Percentiles rank a stretch among this genome's conserved stretches.
These are phyloP conservation scores for Tapirus terrestris DNA, from an alignment of 2,113 vertebrate species.

Conservation along the genomic window DNA sequence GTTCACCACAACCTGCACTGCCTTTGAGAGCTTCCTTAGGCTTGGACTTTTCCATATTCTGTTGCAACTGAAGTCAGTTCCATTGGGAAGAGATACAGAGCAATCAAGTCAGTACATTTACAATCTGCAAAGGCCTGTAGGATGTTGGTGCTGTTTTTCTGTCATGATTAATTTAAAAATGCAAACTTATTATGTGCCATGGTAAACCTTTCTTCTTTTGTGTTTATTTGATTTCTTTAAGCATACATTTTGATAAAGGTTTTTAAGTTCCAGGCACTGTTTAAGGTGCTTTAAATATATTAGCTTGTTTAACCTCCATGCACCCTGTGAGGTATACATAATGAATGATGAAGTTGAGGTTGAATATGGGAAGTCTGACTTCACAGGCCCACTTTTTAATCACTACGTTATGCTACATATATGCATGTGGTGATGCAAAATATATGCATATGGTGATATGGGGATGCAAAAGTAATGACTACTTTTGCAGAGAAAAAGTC, in stretches of 20 bases:
- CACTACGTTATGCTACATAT: background rate
- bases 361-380: background rate
- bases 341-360: background rate
- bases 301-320: background rate
- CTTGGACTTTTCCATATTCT: background rate
- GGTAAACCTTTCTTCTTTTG: background rate
- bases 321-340: background rate
- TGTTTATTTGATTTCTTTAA: conserved; percentile 3
- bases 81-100: background rate
- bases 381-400: background rate
- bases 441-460: background rate
- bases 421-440: background rate
- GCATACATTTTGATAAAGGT: background rate
- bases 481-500: background rate
- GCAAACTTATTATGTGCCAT: background rate
- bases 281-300: background rate
- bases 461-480: background rate
- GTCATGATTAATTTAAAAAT: background rate
- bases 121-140: background rate
- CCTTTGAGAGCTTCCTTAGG: background rate
- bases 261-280: background rate
- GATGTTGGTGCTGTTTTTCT: background rate
- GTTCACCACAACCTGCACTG: background rate
- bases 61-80: background rate
- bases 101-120: background rate